phyloP scores from a whole-genome alignment of 2,113 vertebrate genomes.

The Lontra canadensis region DNA sequence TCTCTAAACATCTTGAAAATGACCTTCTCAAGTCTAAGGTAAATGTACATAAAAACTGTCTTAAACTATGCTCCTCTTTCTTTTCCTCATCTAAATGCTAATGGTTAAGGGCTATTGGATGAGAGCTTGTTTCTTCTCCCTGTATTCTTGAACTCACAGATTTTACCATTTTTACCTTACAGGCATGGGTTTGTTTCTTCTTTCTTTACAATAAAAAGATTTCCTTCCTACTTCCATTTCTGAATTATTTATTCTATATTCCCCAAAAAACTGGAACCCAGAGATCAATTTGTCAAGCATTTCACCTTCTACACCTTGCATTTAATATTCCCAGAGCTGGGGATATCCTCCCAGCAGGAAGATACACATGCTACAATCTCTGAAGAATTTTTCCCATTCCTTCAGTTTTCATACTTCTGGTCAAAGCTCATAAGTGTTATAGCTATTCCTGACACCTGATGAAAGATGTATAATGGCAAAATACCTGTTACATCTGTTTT shows the following conservation, averaged over 20 bases:
- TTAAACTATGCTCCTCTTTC: background rate
- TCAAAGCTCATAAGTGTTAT: background rate
- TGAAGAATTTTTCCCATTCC: background rate
- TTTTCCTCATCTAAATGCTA: background rate
- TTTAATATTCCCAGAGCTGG: background rate
- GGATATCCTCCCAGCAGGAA: background rate
- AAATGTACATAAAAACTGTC: background rate
- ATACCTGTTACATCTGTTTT: background rate
- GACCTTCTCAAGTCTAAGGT: background rate
- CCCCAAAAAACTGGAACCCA: background rate
- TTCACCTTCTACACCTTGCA: background rate
- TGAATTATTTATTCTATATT: conserved; percentile 44
- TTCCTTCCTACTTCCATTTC: background rate
- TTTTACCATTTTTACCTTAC: background rate
- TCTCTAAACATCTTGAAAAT: background rate
- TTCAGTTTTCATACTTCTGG: background rate
- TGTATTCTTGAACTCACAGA: background rate
- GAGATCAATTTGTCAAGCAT: background rate
- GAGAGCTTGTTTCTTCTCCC: background rate
- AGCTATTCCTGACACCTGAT: background rate
- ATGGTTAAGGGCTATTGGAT: background rate
- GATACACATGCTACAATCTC: background rate
- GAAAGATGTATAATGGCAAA: background rate
- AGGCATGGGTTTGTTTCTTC: background rate
- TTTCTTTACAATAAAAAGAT: background rate